These are phyloP conservation scores for Sceloporus tristichus DNA, from an alignment of 2,113 vertebrate genomes.

Conservation along the genomic window DNA sequence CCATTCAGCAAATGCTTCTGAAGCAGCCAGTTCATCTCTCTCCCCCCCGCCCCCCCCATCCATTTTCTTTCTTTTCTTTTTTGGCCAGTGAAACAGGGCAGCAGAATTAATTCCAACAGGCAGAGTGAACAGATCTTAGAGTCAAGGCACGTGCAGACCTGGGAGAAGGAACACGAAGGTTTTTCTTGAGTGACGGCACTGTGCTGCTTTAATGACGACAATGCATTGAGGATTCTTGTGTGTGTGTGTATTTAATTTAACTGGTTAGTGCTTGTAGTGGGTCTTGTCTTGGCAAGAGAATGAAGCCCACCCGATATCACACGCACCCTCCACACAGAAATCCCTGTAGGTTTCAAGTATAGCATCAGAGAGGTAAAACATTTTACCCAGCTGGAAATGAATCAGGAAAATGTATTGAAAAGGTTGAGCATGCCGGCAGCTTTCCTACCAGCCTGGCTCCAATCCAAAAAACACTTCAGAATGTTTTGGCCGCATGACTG, in stretches of 20 bases:
- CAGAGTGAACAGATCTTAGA: slow-evolving; percentile 49
- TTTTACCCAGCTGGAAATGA: slow-evolving; percentile 4
- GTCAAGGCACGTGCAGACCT: slow-evolving; percentile 51
- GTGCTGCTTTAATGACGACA: slow-evolving; percentile 18
- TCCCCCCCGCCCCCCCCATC: too few relatives aligned
- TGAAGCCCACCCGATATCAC: slow-evolving; percentile 20
- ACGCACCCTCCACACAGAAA: neutral
- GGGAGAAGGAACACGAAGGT: slow-evolving; percentile 53
- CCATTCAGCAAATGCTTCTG: slow-evolving; percentile 5
- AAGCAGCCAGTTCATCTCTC: neutral
- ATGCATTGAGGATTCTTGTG: neutral
- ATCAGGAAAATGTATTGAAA: neutral
- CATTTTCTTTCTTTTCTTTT: neutral
- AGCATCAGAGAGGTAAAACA: slow-evolving; percentile 21
- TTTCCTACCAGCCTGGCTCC: neutral
- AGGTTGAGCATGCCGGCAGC: slow-evolving; percentile 13
- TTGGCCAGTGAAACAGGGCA: slow-evolving; percentile 59
- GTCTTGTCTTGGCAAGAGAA: neutral
- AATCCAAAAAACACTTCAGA: neutral
- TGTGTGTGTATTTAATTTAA: neutral
- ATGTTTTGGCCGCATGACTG: neutral
- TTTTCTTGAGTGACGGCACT: slow-evolving; percentile 50
- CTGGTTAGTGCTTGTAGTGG: neutral
- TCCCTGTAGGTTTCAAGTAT: neutral
- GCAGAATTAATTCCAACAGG: slow-evolving; percentile 72